Evolutionary conservation across 2,797 vertebrate genomes (phyloP).

Genomic region (Rhabdomys pumilio): DNA sequence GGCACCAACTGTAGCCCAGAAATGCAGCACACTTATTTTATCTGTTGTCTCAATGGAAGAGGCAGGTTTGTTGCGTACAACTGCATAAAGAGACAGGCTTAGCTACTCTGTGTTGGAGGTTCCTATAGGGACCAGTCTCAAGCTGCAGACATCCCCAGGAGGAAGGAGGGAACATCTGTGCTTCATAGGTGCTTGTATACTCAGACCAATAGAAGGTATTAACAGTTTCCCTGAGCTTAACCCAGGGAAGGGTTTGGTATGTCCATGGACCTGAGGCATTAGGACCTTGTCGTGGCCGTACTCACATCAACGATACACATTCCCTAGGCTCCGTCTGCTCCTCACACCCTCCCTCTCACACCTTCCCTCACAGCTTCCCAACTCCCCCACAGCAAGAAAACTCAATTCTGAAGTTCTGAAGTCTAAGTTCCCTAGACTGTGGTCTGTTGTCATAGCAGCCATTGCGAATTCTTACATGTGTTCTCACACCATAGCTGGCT

Average conservation of each 20-base stretch:
- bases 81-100: neutral
- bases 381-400: neutral
- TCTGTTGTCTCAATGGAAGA: neutral
- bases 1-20: neutral
- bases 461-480: rapidly evolving
- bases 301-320: neutral
- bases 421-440: neutral
- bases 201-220: neutral
- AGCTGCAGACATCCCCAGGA: neutral
- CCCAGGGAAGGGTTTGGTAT: neutral
- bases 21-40: neutral
- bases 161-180: too few species aligned
- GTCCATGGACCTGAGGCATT: neutral
- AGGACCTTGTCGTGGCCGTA: neutral
- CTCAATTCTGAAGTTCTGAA: neutral
- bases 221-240: neutral
- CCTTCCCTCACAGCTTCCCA: neutral
- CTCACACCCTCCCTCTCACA: neutral
- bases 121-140: neutral
- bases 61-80: neutral
- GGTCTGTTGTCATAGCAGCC: rapidly evolving
- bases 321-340: neutral
- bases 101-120: neutral
- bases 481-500: neutral
- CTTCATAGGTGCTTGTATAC: neutral